Base-by-base conservation (phyloP, 2,113 vertebrate species). In the Muscicapa adusta region DNA sequence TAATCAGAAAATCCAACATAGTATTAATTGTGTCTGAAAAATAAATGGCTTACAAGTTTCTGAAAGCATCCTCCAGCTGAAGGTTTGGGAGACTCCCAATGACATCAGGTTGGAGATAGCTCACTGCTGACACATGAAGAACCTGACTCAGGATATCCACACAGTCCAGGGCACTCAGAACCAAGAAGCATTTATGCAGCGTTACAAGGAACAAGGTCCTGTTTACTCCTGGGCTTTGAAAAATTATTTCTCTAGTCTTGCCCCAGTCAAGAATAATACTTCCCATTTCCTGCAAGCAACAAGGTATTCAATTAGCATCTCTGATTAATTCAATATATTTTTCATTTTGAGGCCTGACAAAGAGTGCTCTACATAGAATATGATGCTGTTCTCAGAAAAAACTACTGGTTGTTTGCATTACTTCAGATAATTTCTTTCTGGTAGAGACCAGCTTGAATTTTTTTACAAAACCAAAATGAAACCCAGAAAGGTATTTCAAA, bases 171-270 rank as follows among this genome's bases (percentile, higher is more conserved):
- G 98, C 66, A 31, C 43, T 96, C 91, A 98, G n/a, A 47, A 77
- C 57, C 70, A 91, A 89, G 89, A 98, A 98, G 63, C 98, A 98
- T 67, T 95, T 97, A 91, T 98, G 96, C 85, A 98, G 87, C 0
- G 97, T 98, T 58, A 97, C 3, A 20, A 97, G 82, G 72, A 98
- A 97, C 81, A 98, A 94, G 45, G 98, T 98, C 54, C 98, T 98
- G 91, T 98, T 98, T 85, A 98, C 97, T 19, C 98, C 98, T 2
- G 98, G 98, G 54, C 95, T 98, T 88, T 97, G 97, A 75, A 98
- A 94, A 77, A 98, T 94, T 54, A 50, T 96, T 18, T 96, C 90
- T 81, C 92, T 97, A 24, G 97, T 92, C 48, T 89, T 89, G 31
- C 87, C 89, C 96, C 98, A 93, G 0, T 98, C 93, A 9, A 98